Conservation (phyloP, 2,888 invertebrate species). For the Oxycera nigricornis region DNA sequence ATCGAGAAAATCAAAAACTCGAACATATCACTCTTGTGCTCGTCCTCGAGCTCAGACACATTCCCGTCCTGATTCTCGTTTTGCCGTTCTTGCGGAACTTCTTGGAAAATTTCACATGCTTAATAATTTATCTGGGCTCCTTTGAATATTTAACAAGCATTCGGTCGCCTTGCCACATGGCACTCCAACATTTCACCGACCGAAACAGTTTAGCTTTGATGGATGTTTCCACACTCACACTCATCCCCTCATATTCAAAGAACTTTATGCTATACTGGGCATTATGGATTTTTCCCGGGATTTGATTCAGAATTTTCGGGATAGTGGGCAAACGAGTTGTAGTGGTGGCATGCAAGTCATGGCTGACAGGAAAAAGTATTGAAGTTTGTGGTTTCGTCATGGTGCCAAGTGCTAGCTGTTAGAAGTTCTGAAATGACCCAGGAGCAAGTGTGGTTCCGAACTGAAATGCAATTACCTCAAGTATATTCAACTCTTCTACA, state of each 20-base stretch:
- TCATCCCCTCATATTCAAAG: background rate
- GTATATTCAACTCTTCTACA: too few relatives aligned
- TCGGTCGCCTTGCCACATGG: background rate
- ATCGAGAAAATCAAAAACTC: background rate
- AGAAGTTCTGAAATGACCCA: too few relatives aligned
- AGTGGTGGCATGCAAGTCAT: background rate
- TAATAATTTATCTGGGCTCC: conserved; percentile 13
- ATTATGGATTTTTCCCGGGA: background rate
- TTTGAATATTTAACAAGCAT: conserved; percentile 28
- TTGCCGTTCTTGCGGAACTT: background rate
- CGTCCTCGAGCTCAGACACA: too few relatives aligned
- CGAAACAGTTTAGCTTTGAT: conserved; percentile 19
- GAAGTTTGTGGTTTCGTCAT: background rate
- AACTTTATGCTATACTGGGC: background rate
- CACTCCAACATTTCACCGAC: background rate
- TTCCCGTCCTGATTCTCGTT: too few relatives aligned
- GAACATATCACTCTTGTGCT: background rate
- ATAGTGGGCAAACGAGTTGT: background rate
- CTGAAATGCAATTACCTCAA: too few relatives aligned
- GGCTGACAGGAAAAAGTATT: background rate
- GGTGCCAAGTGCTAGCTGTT: too few relatives aligned
- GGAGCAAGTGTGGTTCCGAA: too few relatives aligned
- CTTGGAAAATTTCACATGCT: background rate
- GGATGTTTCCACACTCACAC: conserved; percentile 23
- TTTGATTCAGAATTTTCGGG: background rate